Percentiles rank a stretch among this genome's conserved stretches.
These are phyloP conservation scores for Lamellibrachia columna DNA, from an alignment of 2,888 invertebrate genomes.

Conservation along the genomic window DNA sequence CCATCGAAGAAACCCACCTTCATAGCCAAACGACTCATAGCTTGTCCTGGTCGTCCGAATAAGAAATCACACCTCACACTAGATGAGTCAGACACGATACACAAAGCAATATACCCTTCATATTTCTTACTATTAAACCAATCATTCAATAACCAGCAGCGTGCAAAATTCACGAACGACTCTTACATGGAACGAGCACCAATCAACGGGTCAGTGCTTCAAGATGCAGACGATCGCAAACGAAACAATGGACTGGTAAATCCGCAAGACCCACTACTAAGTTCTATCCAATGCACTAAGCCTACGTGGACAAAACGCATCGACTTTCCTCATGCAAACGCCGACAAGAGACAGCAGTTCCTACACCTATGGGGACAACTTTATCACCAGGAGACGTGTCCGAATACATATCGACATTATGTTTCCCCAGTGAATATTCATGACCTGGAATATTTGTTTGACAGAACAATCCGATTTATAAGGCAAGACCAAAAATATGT, in stretches of 20 bases:
- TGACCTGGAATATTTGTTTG: neutral
- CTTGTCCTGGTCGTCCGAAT: neutral
- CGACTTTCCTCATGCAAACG: neutral
- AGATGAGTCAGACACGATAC: neutral
- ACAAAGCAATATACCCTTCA: neutral
- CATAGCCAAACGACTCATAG: neutral
- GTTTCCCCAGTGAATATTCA: neutral
- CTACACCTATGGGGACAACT: neutral
- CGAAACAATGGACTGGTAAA: neutral
- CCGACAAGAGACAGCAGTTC: neutral
- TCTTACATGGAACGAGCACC: neutral
- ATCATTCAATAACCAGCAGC: neutral
- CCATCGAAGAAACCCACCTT: neutral
- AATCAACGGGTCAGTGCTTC: neutral
- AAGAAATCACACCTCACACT: neutral
- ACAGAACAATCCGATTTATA: neutral
- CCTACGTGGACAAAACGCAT: neutral
- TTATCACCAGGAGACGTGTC: neutral
- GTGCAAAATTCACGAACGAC: neutral
- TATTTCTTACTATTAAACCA: neutral
- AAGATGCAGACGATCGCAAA: neutral
- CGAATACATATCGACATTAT: neutral
- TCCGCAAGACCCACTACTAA: neutral
- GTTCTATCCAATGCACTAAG: neutral
- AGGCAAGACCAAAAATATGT: neutral